Evolutionary conservation across 2,113 vertebrate species (phyloP).

Genomic region (Ophiodon elongatus): DNA sequence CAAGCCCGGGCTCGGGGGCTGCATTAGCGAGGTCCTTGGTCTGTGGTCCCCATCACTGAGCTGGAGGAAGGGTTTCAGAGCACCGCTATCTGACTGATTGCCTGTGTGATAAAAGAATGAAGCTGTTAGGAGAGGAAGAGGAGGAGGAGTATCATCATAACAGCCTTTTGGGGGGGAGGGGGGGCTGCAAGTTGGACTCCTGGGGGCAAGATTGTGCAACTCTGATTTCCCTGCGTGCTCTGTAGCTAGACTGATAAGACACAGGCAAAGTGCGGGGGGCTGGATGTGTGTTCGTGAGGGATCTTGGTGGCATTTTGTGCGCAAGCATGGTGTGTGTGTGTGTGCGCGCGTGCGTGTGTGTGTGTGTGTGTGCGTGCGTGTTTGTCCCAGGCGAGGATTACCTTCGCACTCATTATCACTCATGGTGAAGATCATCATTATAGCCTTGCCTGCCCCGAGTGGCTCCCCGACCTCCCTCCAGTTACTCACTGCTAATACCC

Average conservation of each 20-base stretch:
- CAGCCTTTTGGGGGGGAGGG: conserved; percentile 17
- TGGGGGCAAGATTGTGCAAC: conserved; percentile 47
- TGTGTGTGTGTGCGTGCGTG: conserved; percentile 28
- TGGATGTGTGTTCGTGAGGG: not conserved
- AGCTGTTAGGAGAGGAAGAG: conserved; percentile 55
- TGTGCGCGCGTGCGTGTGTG: conserved; percentile 43
- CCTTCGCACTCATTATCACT: conserved; percentile 74
- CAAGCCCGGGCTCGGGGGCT: conserved; percentile 54
- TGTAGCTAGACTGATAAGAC: conserved; percentile 62
- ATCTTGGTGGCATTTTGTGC: conserved; percentile 42
- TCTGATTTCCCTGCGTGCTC: conserved; percentile 62
- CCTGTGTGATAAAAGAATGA: conserved; percentile 66
- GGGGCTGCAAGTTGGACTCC: conserved; percentile 39
- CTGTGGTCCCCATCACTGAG: conserved; percentile 27
- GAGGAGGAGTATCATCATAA: conserved; percentile 59
- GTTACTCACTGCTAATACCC: conserved; percentile 60
- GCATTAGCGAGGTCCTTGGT: conserved; percentile 54
- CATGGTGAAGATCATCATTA: conserved; percentile 71
- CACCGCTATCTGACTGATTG: conserved; percentile 64
- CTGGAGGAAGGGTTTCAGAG: conserved; percentile 46
- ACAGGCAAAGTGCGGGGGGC: conserved; percentile 11
- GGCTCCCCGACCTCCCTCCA: conserved; percentile 29
- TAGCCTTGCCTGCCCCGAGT: conserved; percentile 37
- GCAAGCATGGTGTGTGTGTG: conserved; percentile 27
- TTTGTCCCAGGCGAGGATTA: conserved; percentile 70